Conservation (phyloP, 1,140 invertebrate species). For the Zaprionus capensis region DNA sequence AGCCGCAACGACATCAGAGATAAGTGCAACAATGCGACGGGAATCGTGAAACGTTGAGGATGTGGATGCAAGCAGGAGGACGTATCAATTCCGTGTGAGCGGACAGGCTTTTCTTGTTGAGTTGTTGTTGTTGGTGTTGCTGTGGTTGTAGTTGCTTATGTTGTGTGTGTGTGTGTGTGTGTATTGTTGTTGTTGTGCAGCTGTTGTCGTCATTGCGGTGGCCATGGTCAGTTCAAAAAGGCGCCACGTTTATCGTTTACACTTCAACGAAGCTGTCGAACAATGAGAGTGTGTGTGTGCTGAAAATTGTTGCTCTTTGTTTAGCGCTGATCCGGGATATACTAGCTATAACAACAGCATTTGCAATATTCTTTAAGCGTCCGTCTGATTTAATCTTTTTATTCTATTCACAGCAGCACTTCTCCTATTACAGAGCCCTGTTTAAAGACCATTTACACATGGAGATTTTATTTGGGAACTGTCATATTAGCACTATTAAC, state of each 20-base stretch:
- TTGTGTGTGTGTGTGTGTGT: background rate
- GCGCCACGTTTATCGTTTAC: slow-evolving; percentile 62
- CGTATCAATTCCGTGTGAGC: slow-evolving; percentile 79
- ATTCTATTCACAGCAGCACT: background rate
- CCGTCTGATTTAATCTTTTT: background rate
- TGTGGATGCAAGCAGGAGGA: slow-evolving; percentile 44
- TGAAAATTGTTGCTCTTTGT: slow-evolving; percentile 7
- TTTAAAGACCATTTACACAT: background rate
- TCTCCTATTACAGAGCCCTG: background rate
- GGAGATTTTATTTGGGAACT: no score
- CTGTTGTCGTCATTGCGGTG: slow-evolving; percentile 28
- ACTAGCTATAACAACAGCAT: background rate
- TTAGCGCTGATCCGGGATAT: slow-evolving; percentile 4
- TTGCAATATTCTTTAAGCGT: background rate
- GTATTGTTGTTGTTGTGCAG: background rate
- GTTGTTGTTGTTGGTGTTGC: slow-evolving; percentile 49
- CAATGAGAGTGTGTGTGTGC: slow-evolving; percentile 14
- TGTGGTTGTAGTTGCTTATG: slow-evolving; percentile 6
- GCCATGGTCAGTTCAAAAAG: slow-evolving; percentile 49
- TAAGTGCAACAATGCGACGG: slow-evolving; percentile 72
- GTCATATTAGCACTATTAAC: no score
- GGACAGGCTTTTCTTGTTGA: slow-evolving; percentile 59
- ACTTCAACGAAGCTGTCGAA: slow-evolving; percentile 54
- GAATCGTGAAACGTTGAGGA: background rate
- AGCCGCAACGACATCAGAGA: slow-evolving; percentile 64